Base-by-base conservation (phyloP, 1,140 invertebrate genomes). In the Zaprionus inermis region DNA sequence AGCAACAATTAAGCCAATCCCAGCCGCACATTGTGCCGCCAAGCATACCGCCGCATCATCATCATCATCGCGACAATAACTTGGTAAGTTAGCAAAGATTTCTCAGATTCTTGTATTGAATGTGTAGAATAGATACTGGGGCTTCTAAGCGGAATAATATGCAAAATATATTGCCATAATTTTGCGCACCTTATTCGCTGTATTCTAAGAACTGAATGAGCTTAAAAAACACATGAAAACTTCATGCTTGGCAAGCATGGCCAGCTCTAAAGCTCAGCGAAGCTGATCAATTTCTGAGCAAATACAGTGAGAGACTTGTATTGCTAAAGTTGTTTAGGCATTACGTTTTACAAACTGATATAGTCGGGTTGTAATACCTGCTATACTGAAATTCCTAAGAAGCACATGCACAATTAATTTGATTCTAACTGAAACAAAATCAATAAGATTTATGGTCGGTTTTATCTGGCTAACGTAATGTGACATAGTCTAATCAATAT, bases 1-100 rank as follows among this genome's bases (percentile, higher is more conserved):
- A 91, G 52, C 91, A 92, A 51, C 91, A 92, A 61, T 58, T 91
- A 24, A 92, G 91, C 78, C 91, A 92, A 76, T 92, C 91, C 65
- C 91, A 92, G 70, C 91, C 91, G 14, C 91, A 91, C 60, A 92
- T 92, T 60, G 91, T 92, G 71, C 90, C 91, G 64, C 91, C 90
- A 63, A 89, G 72, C 63, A 90, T 91, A 78, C 91, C 91, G 65
- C 91, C 91, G 22, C 91, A 92, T 73, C 91, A 92, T 76, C 91
- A 88, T 61, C 84, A 86, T 69, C 83, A 89, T 83, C 84, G 84
- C 56, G 84, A 91, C 28, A 90, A 80, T 75, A 92, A 89, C 73
- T 81, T 82, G 81, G 89, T 92, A 76, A 61, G 70, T 61, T 1
- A 0, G 32, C 10, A 7, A 36, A 38, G 18, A 46, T 11, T 20